Percentiles rank a stretch among this genome's conserved stretches.
Evolutionary conservation across 1,140 invertebrate genomes (phyloP).

Genomic region (Pectinophora gossypiella): DNA sequence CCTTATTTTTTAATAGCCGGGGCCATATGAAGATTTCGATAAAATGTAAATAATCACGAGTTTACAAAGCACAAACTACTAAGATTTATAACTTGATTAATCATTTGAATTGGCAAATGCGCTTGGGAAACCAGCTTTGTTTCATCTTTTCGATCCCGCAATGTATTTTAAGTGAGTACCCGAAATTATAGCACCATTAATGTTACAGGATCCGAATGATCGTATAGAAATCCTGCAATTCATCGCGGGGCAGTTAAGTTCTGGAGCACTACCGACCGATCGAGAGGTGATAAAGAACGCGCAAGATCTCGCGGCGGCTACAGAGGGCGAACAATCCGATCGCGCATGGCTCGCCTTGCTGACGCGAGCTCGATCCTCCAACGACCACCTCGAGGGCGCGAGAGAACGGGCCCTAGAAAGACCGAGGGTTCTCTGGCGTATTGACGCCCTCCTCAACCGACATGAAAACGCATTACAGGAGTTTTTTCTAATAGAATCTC

Average conservation of each 20-base stretch:
- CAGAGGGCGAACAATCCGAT: slow-evolving; percentile 38
- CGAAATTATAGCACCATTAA: too few relatives aligned
- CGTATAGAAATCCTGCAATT: slow-evolving; percentile 53
- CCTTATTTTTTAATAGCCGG: too few relatives aligned
- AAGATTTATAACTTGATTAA: too few relatives aligned
- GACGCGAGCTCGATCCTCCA: slow-evolving; percentile 21
- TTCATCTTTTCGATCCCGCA: too few relatives aligned
- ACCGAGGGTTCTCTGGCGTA: slow-evolving; percentile 45
- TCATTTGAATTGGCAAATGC: too few relatives aligned
- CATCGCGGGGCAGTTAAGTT: slow-evolving; percentile 41
- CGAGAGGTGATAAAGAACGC: slow-evolving; percentile 39
- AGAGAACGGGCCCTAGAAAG: slow-evolving; percentile 19
- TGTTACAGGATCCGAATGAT: slow-evolving; percentile 34
- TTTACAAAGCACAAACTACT: too few relatives aligned
- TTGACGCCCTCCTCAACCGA: slow-evolving; percentile 30
- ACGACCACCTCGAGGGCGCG: slow-evolving; percentile 16
- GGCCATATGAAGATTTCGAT: too few relatives aligned
- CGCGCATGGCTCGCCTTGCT: slow-evolving; percentile 41
- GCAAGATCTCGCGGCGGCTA: slow-evolving; percentile 23
- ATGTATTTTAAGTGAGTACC: too few relatives aligned
- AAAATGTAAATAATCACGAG: too few relatives aligned
- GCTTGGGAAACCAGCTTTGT: too few relatives aligned
- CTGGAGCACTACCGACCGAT: slow-evolving; percentile 45
- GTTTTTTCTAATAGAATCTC: slow-evolving; percentile 50
- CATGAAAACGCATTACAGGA: slow-evolving; percentile 42